Evolutionary conservation across 2,113 vertebrate species (phyloP), one percentile per base, ranked within the genome.

Genomic region (Microcebus murinus): DNA sequence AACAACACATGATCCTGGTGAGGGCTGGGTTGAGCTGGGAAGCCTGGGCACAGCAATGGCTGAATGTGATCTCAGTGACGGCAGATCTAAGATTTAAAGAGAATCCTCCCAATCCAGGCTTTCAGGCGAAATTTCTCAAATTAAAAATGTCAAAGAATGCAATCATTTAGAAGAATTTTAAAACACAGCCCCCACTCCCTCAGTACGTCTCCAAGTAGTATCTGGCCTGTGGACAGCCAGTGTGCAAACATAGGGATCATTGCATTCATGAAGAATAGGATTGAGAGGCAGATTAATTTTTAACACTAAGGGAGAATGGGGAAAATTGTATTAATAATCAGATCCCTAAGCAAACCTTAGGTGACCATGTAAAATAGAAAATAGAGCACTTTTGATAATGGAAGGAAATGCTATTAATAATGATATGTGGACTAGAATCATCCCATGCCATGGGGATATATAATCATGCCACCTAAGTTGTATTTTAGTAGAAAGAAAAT

Each of bases 81-180:
- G 50, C 7, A 48, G 50, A 86, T 11, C 55, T 86, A 65, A 17
- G 9, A 63, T 86, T 83, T 90, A 31, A 77, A 71, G 45, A 87
- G 67, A 70, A 29, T 57, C 4, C 6, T 34, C 23, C 29, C 8
- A 27, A 55, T 76, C 10, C 42, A 61, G 50, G 21, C 27, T 36
- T 90, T 74, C n/a, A 63, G 91, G 29, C 68, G 4, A 68, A 71
- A 74, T 68, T 59, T 93, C 25, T 88, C 34, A 79, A 84, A 57
- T 71, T 55, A 57, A 74, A 74, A 86, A 63, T 93, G 42, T 20
- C 42, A 18, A 68, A n/a, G 18, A 85, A 25, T 20, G n/a, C 14
- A 45, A 39, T 29, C 36, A 57, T n/a, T 67, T 59, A 27, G 61
- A 31, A 79, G 20, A 48, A 68, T 34, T 90, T 84, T 48, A 36